phyloP scores from a whole-genome alignment of 2,797 vertebrate genomes.

The Enteromius mattozi region DNA sequence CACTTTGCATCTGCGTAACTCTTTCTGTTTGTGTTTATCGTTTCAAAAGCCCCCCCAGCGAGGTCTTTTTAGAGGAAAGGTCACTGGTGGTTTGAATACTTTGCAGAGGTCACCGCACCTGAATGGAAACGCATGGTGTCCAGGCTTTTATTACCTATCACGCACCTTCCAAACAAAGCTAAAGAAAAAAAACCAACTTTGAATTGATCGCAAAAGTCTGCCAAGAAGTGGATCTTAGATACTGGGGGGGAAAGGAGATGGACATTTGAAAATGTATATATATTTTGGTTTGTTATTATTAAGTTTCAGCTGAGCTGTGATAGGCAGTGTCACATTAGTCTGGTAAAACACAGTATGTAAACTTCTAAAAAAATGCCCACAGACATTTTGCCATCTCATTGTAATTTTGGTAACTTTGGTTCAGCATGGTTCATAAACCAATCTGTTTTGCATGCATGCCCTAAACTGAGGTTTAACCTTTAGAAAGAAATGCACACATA shows the following conservation, averaged over 20 bases:
- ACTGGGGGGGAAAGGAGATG: neutral
- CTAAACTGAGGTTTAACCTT: neutral
- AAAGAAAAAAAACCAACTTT: slow-evolving; percentile 43
- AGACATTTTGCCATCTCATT: neutral
- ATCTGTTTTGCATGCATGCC: neutral
- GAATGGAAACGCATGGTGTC: slow-evolving; percentile 54
- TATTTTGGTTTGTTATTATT: neutral
- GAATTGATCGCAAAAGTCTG: slow-evolving; percentile 5
- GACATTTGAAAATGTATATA: neutral
- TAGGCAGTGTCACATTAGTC: neutral
- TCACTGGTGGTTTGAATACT: slow-evolving; percentile 42
- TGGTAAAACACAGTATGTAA: slow-evolving; percentile 5
- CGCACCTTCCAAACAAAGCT: slow-evolving; percentile 49
- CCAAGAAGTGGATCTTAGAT: neutral
- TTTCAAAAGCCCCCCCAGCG: slow-evolving; percentile 42
- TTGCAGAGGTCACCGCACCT: slow-evolving; percentile 47
- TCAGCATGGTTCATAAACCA: neutral
- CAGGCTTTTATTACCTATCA: slow-evolving; percentile 42
- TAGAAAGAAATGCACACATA: neutral
- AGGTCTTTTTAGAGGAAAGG: slow-evolving; percentile 51
- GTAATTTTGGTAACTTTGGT: slow-evolving; percentile 16
- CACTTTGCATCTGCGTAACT: slow-evolving; percentile 49
- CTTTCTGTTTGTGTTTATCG: slow-evolving; percentile 38
- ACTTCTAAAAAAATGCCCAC: neutral
- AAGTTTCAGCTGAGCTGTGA: neutral